Evolutionary conservation across 64 coral and sea anemone species (phyloP).

Genomic region (Cladopsammia gracilis): DNA sequence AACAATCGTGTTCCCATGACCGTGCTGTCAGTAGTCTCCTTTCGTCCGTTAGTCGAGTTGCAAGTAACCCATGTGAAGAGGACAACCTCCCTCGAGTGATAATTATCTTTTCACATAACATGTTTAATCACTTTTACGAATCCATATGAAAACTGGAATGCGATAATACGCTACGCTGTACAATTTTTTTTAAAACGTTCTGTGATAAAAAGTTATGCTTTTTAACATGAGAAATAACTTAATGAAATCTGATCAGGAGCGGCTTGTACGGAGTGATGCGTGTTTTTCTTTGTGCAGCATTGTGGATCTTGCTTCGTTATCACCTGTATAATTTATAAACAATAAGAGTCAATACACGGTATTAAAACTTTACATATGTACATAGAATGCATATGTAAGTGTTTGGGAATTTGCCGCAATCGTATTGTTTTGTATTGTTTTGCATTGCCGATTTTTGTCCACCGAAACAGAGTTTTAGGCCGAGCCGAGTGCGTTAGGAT

Average conservation of each 20-base stretch:
- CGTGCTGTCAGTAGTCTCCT: too few species aligned
- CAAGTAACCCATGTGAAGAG: too few species aligned
- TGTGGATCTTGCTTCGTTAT: not conserved
- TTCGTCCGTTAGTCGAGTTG: too few species aligned
- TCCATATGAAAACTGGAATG: not conserved
- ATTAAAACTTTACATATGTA: not conserved
- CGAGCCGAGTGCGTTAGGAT: too few species aligned
- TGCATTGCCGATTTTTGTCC: too few species aligned
- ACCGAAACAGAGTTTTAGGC: too few species aligned
- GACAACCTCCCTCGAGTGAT: not conserved
- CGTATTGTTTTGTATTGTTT: too few species aligned
- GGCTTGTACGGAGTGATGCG: not conserved
- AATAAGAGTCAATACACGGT: not conserved
- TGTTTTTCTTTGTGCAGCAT: not conserved
- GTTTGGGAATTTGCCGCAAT: too few species aligned
- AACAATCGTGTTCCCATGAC: too few species aligned
- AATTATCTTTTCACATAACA: conserved; percentile 19
- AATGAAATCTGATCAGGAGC: not conserved
- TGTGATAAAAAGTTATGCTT: conserved; percentile 37
- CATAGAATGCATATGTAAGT: too few species aligned
- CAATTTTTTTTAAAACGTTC: conserved; percentile 36
- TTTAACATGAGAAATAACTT: conserved; percentile 30
- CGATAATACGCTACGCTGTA: conserved; percentile 29
- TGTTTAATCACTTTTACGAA: not conserved
- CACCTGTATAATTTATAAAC: conserved; percentile 4